Evolutionary conservation across 2,113 vertebrate genomes (phyloP).

Genomic region (Cyphomyrus plagiostoma): DNA sequence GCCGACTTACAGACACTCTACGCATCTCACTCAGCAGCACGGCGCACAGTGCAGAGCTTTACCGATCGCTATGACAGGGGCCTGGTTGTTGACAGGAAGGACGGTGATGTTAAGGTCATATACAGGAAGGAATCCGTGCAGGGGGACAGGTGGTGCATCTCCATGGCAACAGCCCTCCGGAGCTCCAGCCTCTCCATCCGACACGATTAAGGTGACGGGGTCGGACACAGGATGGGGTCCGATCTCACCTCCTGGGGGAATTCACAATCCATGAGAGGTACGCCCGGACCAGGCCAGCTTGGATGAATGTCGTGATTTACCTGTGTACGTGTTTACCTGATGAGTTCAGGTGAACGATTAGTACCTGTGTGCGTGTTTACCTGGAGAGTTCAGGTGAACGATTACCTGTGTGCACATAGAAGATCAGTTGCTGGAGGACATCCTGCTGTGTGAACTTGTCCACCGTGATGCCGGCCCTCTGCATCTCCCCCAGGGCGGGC

Average conservation of each 20-base stretch:
- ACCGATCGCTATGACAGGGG: constrained; percentile 44
- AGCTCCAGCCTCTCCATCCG: constrained; percentile 48
- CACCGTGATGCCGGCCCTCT: constrained; percentile 42
- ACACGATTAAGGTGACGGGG: constrained; percentile 58
- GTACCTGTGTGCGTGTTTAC: neutral
- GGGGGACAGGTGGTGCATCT: constrained; percentile 44
- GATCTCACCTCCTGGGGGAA: constrained; percentile 56
- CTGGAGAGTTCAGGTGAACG: neutral
- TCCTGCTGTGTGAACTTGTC: constrained; percentile 63
- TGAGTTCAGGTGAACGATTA: neutral
- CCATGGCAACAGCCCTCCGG: constrained; percentile 50
- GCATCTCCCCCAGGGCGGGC: constrained; percentile 44
- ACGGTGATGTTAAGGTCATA: constrained; percentile 63
- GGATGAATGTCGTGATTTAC: neutral
- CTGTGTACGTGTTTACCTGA: constrained; percentile 26
- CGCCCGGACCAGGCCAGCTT: neutral
- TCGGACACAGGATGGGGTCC: constrained; percentile 39
- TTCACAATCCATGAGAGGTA: neutral
- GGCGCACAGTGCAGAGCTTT: constrained; percentile 8
- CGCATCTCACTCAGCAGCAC: too few species aligned
- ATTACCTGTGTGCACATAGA: constrained; percentile 56
- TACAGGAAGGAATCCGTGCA: constrained; percentile 56
- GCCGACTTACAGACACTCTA: neutral
- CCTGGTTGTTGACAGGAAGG: constrained; percentile 57
- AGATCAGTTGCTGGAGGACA: constrained; percentile 55